Base-by-base conservation (phyloP, 2,797 vertebrate species). In the Smutsia temminckii region DNA sequence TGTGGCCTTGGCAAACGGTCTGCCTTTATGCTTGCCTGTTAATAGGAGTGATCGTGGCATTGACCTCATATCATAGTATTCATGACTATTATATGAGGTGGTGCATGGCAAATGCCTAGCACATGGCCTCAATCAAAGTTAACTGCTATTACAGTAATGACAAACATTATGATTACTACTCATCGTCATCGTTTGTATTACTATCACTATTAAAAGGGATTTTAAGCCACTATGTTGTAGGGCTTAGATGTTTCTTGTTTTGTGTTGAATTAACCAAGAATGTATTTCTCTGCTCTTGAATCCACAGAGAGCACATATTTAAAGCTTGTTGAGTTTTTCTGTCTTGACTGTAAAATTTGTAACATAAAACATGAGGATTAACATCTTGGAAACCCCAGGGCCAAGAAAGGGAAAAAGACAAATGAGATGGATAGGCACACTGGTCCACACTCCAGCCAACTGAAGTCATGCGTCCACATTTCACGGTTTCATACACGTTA, bases 301-400 rank as follows among this genome's bases (percentile, higher is more conserved):
- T 91, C 64, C 37, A 25, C 66, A 91, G 79, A 90, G 37, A 49
- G 10, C 25, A 77, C 21, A n/a, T 66, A 91, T 34, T 80, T 86
- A 66, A 72, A 88, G 16, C 61, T 51, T 34, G 8, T 37, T n/a
- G 23, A 69, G 16, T 83, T 81, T 13, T 85, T 87, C 74, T 94
- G 9, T 91, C 71, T 49, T 84, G 40, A 87, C 34, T 95, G 1
- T 94, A 87, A 94, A 91, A 57, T 71, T 84, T 75, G 75, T 87
- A 72, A 83, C 66, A 49, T 91, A 68, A 93, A 94, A 68, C 25
- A 49, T 17, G 12, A 69, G 29, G 79, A 77, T 75, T 87, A 79
- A 61, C 37, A 64, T 88, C 29, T 63, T 92, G 69, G 66, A 89
- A 55, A 63, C 17, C 25, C 17, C 1, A 64, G 40, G 34, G 17